phyloP scores from a whole-genome alignment of 2,113 vertebrate species.

The Dunckerocampus dactyliophorus region DNA sequence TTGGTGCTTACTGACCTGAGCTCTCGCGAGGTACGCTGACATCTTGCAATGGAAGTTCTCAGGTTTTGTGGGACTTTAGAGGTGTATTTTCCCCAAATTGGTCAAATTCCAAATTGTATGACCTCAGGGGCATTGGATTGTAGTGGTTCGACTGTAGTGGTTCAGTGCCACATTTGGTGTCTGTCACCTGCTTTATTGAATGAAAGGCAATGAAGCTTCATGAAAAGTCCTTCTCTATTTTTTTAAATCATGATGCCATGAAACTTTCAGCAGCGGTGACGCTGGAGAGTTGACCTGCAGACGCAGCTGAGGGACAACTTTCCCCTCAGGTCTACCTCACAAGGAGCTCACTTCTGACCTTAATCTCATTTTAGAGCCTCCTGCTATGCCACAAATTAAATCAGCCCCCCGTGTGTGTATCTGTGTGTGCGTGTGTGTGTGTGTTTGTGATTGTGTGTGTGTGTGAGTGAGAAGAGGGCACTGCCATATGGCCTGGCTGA shows the following conservation, averaged over 20 bases:
- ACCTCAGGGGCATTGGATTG: too few relatives aligned
- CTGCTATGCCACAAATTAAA: constrained; percentile 56
- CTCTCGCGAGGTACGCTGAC: too few relatives aligned
- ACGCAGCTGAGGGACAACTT: constrained; percentile 45
- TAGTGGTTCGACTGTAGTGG: too few relatives aligned
- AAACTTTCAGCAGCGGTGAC: constrained; percentile 36
- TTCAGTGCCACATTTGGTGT: too few relatives aligned
- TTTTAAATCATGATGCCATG: constrained; percentile 10
- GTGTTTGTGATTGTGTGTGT: constrained; percentile 15
- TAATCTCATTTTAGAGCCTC: constrained; percentile 53
- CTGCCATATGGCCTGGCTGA: constrained; percentile 67
- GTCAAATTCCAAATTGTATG: too few relatives aligned
- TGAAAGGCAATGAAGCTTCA: not conserved
- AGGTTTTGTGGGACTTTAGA: too few relatives aligned
- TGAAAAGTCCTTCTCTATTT: constrained; percentile 5
- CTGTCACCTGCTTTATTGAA: too few relatives aligned
- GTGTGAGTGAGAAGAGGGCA: constrained; percentile 30
- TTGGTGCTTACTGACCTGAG: too few relatives aligned
- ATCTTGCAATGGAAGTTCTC: too few relatives aligned
- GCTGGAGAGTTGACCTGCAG: constrained; percentile 45
- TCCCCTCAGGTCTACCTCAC: constrained; percentile 34
- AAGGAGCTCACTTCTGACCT: constrained; percentile 53
- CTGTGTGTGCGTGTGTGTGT: not conserved
- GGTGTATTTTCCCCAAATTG: too few relatives aligned
- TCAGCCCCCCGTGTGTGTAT: constrained; percentile 29